Evolutionary conservation across 92 coral and sea anemone genomes (phyloP), one percentile per base, ranked within the genome.

Genomic region (Paramuricea clavata): DNA sequence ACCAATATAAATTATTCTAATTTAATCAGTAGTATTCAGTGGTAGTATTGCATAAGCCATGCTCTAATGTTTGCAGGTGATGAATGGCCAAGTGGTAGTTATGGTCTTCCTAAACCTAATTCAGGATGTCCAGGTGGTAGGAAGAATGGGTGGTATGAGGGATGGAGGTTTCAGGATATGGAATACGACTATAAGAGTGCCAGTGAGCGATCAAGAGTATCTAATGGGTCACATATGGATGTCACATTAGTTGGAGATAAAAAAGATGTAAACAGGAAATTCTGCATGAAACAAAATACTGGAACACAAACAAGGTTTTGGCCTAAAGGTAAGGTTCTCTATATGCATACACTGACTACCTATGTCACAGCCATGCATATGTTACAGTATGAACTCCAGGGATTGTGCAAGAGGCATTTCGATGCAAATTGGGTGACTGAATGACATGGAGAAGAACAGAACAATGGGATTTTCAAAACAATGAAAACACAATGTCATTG

Each of bases 111-210:
- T 35, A 77, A 28, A 25, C 62, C 82, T 28, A 50, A 30, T 10
- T 26, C 65, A 15, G 82, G 82, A 4, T 77, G 82, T 50, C 82
- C 82, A 77, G 49, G 31, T 13, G 26, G n/a, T n/a, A n/a, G 12
- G 7, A n/a, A 35, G 15, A 43, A 36, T 13, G 47, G 11, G 25
- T 77, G 82, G 82, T 13, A 22, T 57, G 28, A 49, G 23, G 82
- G 82, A 9, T 49, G 65, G 82, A 49, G 82, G 28, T 26, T 15
- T 15, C 82, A 77, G 19, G 82, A 77, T 77, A 77, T 49, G 65
- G 82, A 77, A 0, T 68, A 77, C 19, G 61, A 23, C 3, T 6
- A n/a, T 1, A 49, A 27, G 23, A 21, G 32, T 15, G 2, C 0
- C 13, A 13, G 9, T 12, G 10, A 16, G 5, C 49, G 75, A 16